Evolutionary conservation across 1,140 invertebrate species (phyloP), one percentile per base, ranked within the genome.

Genomic region (Bombus turneri): DNA sequence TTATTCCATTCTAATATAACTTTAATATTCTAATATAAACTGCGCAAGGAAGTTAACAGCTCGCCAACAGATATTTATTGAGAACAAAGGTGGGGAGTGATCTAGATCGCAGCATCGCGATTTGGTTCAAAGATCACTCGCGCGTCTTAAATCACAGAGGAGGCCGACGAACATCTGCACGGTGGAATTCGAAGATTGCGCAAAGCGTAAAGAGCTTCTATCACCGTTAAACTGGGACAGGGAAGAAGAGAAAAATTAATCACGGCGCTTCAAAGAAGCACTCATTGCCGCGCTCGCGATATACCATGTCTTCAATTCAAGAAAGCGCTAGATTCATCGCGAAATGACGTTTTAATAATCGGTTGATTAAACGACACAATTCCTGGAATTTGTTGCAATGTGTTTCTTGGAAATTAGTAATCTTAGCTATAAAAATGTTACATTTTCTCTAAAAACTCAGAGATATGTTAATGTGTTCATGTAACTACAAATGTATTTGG

Each of bases 81-180:
- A 22, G 76, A 80, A 75, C 34, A 57, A 57, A 81, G 69, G 66
- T 25, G 47, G 34, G 25, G 34, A 66, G 62, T 22, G 62, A 68
- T 85, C 76, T 79, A 84, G 82, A 84, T 84, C 75, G 82, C 25
- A 6, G 76, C 10, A 31, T 64, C 68, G 78, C 68, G 78, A 85
- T 85, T 74, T 66, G n/a, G 84, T 85, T 85, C 78, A 85, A 85
- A 85, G 84, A 74, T 85, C 78, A 75, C 34, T 74, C 59, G 79
- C 41, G 59, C 43, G 79, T 31, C 76, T 85, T 80, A 80, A 80
- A 80, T 85, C 84, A 59, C 43, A 47, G 59, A 85, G 78, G 31
- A 73, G 37, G 34, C 47, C 39, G 75, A 59, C 43, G 83, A 43
- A 74, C 84, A 81, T 85, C 84, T 85, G 84, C 84, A 68, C 71